Evolutionary conservation across 2,888 invertebrate species (phyloP).

Genomic region (Caenorhabditis drosophilae): DNA sequence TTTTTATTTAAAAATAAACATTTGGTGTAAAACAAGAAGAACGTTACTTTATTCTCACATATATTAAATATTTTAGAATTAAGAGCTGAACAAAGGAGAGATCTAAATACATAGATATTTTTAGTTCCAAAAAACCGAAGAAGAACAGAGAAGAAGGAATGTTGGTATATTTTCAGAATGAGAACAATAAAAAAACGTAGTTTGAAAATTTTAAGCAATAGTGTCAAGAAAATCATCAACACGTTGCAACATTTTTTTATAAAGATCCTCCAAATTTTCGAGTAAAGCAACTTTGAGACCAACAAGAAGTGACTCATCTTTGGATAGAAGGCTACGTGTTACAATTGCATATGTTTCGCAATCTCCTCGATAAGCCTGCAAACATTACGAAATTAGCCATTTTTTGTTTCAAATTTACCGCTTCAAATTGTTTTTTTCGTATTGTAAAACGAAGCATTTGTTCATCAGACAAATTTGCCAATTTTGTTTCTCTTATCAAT

Average conservation of each 20-base stretch:
- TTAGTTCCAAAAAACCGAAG: too few relatives aligned
- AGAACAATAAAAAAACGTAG: too few relatives aligned
- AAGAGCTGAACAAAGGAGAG: too few relatives aligned
- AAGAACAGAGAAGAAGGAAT: too few relatives aligned
- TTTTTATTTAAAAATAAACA: too few relatives aligned
- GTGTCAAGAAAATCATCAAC: constrained; percentile 25
- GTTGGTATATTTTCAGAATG: too few relatives aligned
- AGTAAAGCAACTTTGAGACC: constrained; percentile 43
- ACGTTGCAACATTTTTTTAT: constrained; percentile 43
- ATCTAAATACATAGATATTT: too few relatives aligned
- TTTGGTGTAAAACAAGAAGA: too few relatives aligned
- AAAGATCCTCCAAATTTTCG: constrained; percentile 47
- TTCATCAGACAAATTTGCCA: constrained; percentile 26
- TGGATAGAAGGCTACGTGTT: constrained; percentile 44
- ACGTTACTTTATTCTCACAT: too few relatives aligned
- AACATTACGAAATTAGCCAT: background rate
- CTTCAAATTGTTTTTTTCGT: constrained; percentile 44
- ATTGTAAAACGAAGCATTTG: constrained; percentile 38
- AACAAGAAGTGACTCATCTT: constrained; percentile 44
- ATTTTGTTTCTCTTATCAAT: constrained; percentile 24
- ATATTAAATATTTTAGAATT: too few relatives aligned
- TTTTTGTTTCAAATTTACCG: constrained; percentile 13
- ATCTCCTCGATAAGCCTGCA: constrained; percentile 49
- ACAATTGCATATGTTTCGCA: constrained; percentile 55
- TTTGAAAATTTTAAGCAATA: too few relatives aligned